A percentile compares a stretch with the other conserved stretches of the same genome.
Conservation (phyloP, 1,140 invertebrate species). For the Anoplophora glabripennis region DNA sequence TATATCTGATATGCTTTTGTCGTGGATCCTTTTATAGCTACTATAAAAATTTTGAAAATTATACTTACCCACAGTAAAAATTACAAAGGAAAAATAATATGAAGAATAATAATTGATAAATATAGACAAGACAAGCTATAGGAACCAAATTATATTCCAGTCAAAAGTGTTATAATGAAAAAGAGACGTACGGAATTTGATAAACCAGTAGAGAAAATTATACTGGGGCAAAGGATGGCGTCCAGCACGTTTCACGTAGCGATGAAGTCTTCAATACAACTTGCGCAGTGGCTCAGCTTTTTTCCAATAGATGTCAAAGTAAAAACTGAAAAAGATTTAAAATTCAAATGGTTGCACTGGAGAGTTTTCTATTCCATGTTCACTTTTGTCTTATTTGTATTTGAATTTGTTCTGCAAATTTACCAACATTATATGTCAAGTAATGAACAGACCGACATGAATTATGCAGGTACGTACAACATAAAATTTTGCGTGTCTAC, state of each 20-base stretch:
- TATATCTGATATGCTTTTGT: too few relatives aligned
- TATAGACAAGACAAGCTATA: too few relatives aligned
- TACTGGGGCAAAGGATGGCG: background rate
- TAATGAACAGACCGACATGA: too few relatives aligned
- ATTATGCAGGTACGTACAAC: too few relatives aligned
- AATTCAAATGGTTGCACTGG: constrained; percentile 12
- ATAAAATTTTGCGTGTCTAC: too few relatives aligned
- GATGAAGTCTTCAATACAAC: background rate
- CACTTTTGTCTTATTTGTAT: constrained; percentile 1
- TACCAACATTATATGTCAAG: too few relatives aligned
- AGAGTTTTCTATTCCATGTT: background rate
- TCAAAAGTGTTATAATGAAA: background rate
- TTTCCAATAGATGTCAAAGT: constrained; percentile 2
- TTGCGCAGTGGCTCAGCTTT: constrained; percentile 2
- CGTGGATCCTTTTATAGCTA: background rate
- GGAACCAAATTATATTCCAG: too few relatives aligned
- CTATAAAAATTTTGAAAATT: too few relatives aligned
- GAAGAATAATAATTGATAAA: too few relatives aligned
- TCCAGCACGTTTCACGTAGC: background rate
- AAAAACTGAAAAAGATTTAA: too few relatives aligned
- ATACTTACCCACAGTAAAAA: too few relatives aligned
- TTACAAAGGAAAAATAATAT: too few relatives aligned
- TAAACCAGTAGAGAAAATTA: constrained; percentile 4
- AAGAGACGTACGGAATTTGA: background rate
- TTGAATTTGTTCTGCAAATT: constrained; percentile 1